These are phyloP conservation scores for Grammatotria lemairii DNA, from an alignment of 2,113 vertebrate genomes.

Conservation along the genomic window DNA sequence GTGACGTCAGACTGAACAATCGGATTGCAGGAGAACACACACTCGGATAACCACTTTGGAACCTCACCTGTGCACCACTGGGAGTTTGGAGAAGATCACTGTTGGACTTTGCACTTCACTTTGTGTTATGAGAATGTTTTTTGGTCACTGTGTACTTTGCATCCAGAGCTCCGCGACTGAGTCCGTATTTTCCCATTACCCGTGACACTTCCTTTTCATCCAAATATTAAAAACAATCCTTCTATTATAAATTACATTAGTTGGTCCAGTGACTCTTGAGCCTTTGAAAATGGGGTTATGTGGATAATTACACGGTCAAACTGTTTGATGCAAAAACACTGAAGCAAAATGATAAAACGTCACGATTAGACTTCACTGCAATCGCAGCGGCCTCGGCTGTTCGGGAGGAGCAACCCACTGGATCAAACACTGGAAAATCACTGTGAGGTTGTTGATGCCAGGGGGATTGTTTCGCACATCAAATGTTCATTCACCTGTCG, in stretches of 20 bases:
- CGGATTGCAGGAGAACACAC: too few relatives aligned
- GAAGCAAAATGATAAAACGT: not conserved
- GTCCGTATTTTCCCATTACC: too few relatives aligned
- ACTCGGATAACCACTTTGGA: fast-evolving
- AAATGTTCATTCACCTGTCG: not conserved
- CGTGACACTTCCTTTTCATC: not conserved
- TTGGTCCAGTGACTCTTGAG: not conserved
- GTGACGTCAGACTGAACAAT: too few relatives aligned
- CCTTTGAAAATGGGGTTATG: not conserved
- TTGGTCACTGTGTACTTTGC: too few relatives aligned
- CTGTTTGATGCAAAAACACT: not conserved
- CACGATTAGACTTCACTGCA: not conserved
- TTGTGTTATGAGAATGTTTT: too few relatives aligned
- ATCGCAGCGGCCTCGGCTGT: not conserved
- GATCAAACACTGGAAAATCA: not conserved
- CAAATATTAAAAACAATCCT: not conserved
- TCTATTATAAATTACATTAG: not conserved
- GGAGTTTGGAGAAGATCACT: too few relatives aligned
- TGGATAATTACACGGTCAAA: not conserved
- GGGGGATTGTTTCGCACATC: not conserved
- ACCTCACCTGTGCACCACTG: too few relatives aligned
- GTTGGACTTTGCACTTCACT: too few relatives aligned
- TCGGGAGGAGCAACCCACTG: not conserved
- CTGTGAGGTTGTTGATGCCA: not conserved
- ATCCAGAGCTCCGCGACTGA: too few relatives aligned